These are phyloP conservation scores for Pseudomugil tenellus DNA, from an alignment of 2,797 vertebrate genomes.

Conservation along the genomic window DNA sequence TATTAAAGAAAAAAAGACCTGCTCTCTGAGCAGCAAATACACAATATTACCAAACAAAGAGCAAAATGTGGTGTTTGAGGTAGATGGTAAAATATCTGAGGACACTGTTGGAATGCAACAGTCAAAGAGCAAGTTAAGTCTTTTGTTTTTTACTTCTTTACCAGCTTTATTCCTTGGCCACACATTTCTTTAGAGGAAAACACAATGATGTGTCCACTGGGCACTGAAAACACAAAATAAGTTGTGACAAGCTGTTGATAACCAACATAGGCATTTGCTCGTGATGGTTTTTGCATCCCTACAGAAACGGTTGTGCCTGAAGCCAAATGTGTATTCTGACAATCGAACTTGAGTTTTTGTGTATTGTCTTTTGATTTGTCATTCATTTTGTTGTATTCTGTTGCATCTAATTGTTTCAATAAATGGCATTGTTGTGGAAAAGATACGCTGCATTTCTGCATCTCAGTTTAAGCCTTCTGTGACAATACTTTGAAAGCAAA, in stretches of 20 bases:
- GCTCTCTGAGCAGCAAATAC: not conserved
- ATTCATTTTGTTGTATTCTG: constrained; percentile 14
- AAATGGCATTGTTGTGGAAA: constrained; percentile 29
- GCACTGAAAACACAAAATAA: constrained; percentile 3
- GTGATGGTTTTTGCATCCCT: not conserved
- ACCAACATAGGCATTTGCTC: not conserved
- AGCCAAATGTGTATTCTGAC: not conserved
- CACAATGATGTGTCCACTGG: not conserved
- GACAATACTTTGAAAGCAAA: constrained; percentile 5
- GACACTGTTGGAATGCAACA: not conserved
- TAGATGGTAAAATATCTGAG: not conserved
- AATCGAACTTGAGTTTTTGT: constrained; percentile 3
- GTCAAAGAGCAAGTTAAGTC: not conserved
- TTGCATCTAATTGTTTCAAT: constrained; percentile 35
- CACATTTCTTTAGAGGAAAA: not conserved
- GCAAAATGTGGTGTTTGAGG: not conserved
- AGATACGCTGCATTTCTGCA: not conserved
- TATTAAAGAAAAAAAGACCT: not conserved
- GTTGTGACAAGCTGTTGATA: not conserved
- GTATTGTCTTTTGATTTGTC: not conserved
- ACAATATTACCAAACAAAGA: not conserved
- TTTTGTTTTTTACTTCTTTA: not conserved
- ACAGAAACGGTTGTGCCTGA: not conserved
- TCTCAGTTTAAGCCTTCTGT: not conserved
- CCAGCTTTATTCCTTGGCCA: not conserved